These are phyloP conservation scores for Acinonyx jubatus DNA, from an alignment of 2,113 vertebrate species.

Conservation along the genomic window DNA sequence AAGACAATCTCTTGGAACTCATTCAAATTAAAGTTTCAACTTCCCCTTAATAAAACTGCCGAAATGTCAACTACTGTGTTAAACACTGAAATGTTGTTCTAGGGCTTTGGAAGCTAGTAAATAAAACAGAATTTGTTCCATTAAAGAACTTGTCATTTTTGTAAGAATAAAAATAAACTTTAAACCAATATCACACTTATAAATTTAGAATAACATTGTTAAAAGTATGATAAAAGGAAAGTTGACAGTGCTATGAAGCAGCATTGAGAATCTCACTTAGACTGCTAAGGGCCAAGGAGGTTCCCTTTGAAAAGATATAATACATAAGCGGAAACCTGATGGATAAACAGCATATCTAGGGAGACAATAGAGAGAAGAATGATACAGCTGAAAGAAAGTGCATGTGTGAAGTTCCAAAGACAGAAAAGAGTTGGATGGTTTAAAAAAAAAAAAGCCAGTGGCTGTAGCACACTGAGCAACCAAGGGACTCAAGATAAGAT, in stretches of 20 bases:
- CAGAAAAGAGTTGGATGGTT: not conserved
- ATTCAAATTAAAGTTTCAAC: not conserved
- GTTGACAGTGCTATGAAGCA: not conserved
- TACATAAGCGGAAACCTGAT: not conserved
- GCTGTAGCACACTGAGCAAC: not conserved
- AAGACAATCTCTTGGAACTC: not conserved
- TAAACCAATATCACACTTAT: not conserved
- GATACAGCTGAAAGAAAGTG: not conserved
- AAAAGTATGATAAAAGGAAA: not conserved
- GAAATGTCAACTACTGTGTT: not conserved
- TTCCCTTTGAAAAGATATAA: not conserved
- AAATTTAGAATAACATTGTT: not conserved
- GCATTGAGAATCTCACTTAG: not conserved
- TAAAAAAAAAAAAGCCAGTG: not conserved
- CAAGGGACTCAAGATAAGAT: not conserved
- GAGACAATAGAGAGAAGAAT: not conserved
- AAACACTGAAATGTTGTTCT: not conserved
- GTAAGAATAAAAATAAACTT: constrained; percentile 39
- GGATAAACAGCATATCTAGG: not conserved
- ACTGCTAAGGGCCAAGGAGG: not conserved
- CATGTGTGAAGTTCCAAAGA: not conserved
- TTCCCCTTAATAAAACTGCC: not conserved
- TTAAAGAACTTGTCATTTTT: not conserved
- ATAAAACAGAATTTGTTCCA: not conserved
- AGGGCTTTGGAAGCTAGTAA: not conserved